phyloP scores from a whole-genome alignment of 2,888 invertebrate genomes.

The Rapana venosa region DNA sequence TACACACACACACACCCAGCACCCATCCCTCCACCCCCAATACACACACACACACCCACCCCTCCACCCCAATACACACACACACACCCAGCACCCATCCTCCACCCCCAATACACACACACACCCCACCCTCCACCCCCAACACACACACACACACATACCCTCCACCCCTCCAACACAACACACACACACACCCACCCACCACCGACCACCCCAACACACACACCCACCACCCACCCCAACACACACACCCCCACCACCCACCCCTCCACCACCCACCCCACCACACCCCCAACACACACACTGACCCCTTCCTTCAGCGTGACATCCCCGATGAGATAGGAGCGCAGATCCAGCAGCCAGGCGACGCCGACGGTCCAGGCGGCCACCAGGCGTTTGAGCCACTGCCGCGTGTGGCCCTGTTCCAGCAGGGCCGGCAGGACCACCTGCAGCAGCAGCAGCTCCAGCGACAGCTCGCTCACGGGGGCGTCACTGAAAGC shows the following conservation, averaged over 20 bases:
- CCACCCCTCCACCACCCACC: background rate
- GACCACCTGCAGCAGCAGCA: conserved; percentile 90
- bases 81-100: background rate
- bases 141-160: background rate
- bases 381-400: conserved; percentile 89
- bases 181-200: conserved; percentile 8
- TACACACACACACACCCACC: background rate
- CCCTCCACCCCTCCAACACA: background rate
- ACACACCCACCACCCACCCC: background rate
- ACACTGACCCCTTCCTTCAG: conserved; percentile 62
- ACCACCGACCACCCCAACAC: background rate
- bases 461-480: conserved; percentile 95
- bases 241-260: background rate
- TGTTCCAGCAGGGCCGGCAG: conserved; percentile 97
- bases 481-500: conserved; percentile 86
- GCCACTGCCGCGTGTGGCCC: conserved; percentile 95
- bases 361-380: conserved; percentile 82
- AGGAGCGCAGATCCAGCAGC: conserved; percentile 91
- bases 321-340: conserved; percentile 87
- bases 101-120: background rate
- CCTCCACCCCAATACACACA: too few relatives aligned
- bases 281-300: background rate
- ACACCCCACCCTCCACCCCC: background rate
- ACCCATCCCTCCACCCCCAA: too few relatives aligned
- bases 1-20: background rate